Percentiles rank a stretch among this genome's conserved stretches.
These are phyloP conservation scores for Epinotia nisella DNA, from an alignment of 2,888 invertebrate genomes.

Conservation along the genomic window DNA sequence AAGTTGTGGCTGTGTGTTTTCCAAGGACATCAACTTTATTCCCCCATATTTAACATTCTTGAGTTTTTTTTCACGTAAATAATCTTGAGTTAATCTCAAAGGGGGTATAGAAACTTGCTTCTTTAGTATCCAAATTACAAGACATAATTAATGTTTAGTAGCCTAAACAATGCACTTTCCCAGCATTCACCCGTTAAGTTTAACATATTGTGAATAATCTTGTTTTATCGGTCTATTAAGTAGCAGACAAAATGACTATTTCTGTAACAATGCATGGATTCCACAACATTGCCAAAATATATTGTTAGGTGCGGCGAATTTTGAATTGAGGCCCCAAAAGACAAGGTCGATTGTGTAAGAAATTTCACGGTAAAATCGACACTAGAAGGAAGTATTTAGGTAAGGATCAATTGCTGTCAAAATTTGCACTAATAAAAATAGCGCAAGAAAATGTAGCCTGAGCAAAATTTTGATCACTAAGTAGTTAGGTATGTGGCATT, in stretches of 20 bases:
- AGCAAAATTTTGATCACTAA: too few species aligned
- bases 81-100: not conserved
- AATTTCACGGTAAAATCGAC: slow-evolving; percentile 8
- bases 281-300: slow-evolving; percentile 5
- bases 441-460: too few species aligned
- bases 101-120: not conserved
- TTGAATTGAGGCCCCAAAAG: slow-evolving; percentile 4
- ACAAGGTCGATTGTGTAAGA: slow-evolving; percentile 23
- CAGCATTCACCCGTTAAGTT: slow-evolving; percentile 16
- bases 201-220: slow-evolving; percentile 25
- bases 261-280: slow-evolving; percentile 37
- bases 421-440: too few species aligned
- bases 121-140: not conserved
- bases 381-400: not conserved
- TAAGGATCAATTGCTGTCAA: too few species aligned
- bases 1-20: slow-evolving; percentile 1
- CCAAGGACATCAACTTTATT: slow-evolving; percentile 22
- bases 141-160: not conserved
- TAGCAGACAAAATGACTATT: slow-evolving; percentile 8
- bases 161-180: slow-evolving; percentile 24
- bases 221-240: slow-evolving; percentile 15
- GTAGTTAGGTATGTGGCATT: too few species aligned
- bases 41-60: slow-evolving; percentile 15
- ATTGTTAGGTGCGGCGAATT: slow-evolving; percentile 32
- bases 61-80: not conserved